Conservation (phyloP, 2,113 vertebrate species). For the Eubucco bourcierii region DNA sequence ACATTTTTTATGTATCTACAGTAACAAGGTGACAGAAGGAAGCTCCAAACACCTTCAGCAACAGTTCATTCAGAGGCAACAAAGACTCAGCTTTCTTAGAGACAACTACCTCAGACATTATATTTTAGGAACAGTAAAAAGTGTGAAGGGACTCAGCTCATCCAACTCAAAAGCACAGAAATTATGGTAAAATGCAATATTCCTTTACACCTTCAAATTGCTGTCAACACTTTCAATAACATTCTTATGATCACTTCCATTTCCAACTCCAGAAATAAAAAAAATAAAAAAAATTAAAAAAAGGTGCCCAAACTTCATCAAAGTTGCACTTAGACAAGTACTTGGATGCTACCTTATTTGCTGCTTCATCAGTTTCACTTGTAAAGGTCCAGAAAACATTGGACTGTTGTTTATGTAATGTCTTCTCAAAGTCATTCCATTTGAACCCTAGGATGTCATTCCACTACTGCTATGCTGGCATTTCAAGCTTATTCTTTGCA, state of each 20-base stretch:
- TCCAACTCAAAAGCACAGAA: conserved; percentile 2
- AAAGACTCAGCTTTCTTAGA: conserved; percentile 5
- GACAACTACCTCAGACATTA: conserved; percentile 3
- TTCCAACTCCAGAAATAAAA: conserved; percentile 29
- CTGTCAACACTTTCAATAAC: conserved; percentile 43
- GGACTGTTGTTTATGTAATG: not conserved
- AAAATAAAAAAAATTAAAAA: conserved; percentile 44
- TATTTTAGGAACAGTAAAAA: conserved; percentile 32
- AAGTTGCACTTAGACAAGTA: not conserved
- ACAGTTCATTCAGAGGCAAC: not conserved
- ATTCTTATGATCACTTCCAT: not conserved
- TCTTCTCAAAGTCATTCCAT: not conserved
- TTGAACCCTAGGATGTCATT: not conserved
- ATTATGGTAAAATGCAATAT: not conserved
- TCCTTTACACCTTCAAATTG: conserved; percentile 51
- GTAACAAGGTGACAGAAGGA: conserved; percentile 5
- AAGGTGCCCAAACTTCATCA: conserved; percentile 3
- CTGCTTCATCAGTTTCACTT: not conserved
- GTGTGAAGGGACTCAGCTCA: not conserved
- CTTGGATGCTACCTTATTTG: not conserved
- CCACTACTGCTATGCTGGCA: not conserved
- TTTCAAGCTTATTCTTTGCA: not conserved
- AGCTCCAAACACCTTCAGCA: conserved; percentile 5
- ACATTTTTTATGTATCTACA: not conserved
- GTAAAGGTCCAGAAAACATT: not conserved